Evolutionary conservation across 23 tunicate species (phyloP), one percentile per base, ranked within the genome.

Genomic region (Trididemnum nubilum): DNA sequence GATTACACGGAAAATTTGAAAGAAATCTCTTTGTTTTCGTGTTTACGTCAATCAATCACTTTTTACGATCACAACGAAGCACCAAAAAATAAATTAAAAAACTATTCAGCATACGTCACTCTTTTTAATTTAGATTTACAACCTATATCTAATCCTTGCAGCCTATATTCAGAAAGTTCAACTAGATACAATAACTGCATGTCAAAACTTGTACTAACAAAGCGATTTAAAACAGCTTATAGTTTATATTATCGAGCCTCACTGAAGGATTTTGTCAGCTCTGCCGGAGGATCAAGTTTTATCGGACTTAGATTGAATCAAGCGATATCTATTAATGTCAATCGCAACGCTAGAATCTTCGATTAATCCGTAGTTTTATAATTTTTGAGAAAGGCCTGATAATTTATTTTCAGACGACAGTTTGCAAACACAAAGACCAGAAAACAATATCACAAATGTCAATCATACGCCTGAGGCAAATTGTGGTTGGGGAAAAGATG

Each of bases 1-100:
- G 74, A 67, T 67, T 67, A 67, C 74, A 67, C 74, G 74, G 38
- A 67, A 67, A 67, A 67, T 67, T n/a, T 67, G 74, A 67, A 9
- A 31, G 38, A 33, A 67, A 67, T 31, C 18, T 33, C 74, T 67
- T 67, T 67, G 74, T 67, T 67, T 30, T 67, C 12, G 74, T 67
- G 38, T 67, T 67, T 67, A 67, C 22, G 74, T 33, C 74, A 67
- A 67, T 67, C 74, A 67, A 67, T 67, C 74, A 67, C 25, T 25
- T 21, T 21, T 26, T 44, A n/a, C n/a, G 9, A 15, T 44, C 54
- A 9, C 9, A 44, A 44, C 54, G 9, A 44, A 15, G 9, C 9
- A 44, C 9, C 54, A 9, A 9, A 44, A 44, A 44, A 7, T 44
- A 15, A 44, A n/a, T n/a, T 44, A 44, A 7, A 44, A 44, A 44